Evolutionary conservation across 2,797 vertebrate species (phyloP).

Genomic region (Oreochromis grahami): DNA sequence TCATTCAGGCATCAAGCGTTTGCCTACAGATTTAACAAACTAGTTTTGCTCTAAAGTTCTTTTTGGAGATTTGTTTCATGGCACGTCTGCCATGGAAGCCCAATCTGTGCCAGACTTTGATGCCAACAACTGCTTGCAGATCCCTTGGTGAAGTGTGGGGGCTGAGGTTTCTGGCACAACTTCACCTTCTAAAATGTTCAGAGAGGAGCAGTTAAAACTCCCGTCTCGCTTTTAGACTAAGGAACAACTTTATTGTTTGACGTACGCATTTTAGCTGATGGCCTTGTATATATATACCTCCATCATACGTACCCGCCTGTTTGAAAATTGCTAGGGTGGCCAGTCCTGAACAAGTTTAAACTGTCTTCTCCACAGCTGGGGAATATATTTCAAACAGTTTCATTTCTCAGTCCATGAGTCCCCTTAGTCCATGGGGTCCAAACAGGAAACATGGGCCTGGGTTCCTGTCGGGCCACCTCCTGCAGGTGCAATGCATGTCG

Average conservation of each 20-base stretch:
- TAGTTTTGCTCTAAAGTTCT: neutral
- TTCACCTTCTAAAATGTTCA: neutral
- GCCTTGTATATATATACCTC: neutral
- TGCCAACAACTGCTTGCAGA: neutral
- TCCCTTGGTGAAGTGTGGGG: neutral
- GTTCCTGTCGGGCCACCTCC: neutral
- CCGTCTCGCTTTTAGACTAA: neutral
- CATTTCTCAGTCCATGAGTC: neutral
- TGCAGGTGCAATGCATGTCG: neutral
- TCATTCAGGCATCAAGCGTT: neutral
- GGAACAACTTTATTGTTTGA: neutral
- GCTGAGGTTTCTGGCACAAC: neutral
- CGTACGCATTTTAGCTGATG: neutral
- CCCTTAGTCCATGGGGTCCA: neutral
- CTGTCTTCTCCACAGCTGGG: neutral
- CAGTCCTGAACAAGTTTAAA: neutral
- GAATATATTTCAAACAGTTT: neutral
- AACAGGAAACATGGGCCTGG: neutral
- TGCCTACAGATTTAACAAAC: neutral
- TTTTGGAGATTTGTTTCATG: neutral
- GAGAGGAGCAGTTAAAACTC: neutral
- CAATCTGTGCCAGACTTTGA: neutral
- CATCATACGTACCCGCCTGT: neutral
- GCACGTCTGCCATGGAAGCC: neutral
- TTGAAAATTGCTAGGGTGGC: neutral